phyloP scores from a whole-genome alignment of 2,113 vertebrate species.

The Ovibos moschatus region DNA sequence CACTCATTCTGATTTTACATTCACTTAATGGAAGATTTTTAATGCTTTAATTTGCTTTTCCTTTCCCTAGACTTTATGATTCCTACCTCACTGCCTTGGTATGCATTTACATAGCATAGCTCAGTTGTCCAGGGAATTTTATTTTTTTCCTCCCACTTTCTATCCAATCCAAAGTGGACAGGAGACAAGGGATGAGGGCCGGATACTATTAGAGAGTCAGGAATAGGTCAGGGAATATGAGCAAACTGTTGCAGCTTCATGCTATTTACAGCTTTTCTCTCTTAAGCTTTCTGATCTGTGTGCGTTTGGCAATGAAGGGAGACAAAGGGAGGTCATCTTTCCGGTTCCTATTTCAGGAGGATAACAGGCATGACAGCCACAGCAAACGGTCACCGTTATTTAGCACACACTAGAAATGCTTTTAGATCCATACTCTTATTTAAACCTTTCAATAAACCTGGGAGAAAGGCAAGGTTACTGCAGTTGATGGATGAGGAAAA shows the following conservation, averaged over 20 bases:
- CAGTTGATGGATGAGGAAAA: background rate
- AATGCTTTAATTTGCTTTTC: slow-evolving; percentile 41
- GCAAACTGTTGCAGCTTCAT: slow-evolving; percentile 31
- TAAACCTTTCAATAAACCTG: background rate
- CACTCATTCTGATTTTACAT: slow-evolving; percentile 32
- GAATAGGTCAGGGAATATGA: slow-evolving; percentile 44
- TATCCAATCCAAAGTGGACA: slow-evolving; percentile 73
- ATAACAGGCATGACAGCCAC: background rate
- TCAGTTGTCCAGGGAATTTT: background rate
- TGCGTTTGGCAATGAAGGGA: background rate
- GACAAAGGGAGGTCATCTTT: background rate
- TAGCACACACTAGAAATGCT: background rate
- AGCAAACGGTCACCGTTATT: background rate
- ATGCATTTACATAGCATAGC: slow-evolving; percentile 56
- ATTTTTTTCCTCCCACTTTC: slow-evolving; percentile 61
- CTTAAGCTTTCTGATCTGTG: background rate
- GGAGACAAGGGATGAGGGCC: slow-evolving; percentile 66
- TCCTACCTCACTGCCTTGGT: slow-evolving; percentile 49
- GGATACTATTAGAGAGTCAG: slow-evolving; percentile 64
- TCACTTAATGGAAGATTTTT: slow-evolving; percentile 59
- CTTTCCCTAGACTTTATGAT: slow-evolving; percentile 43
- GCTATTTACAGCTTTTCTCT: slow-evolving; percentile 55
- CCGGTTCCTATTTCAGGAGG: background rate
- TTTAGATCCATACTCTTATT: background rate
- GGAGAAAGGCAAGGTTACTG: background rate